Percentiles rank a stretch among this genome's conserved stretches.
Conservation (phyloP, 1,140 invertebrate genomes). For the Drosophila pseudoananassae region DNA sequence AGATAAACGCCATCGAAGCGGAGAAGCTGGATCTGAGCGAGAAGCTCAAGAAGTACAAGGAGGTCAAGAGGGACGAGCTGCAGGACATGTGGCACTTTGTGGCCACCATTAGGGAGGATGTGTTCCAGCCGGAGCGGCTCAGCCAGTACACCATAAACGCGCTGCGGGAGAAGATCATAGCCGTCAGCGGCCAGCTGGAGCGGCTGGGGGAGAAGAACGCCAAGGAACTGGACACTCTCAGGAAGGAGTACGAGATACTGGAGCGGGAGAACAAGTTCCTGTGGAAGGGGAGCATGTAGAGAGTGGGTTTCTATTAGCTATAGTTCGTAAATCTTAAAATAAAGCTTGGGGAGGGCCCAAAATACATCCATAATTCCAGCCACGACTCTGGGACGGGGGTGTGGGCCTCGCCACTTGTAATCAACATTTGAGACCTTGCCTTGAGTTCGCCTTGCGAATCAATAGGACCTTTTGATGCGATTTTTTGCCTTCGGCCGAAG, state of each 20-base stretch:
- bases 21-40: conserved; percentile 50
- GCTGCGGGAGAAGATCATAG: conserved; percentile 65
- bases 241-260: conserved; percentile 48
- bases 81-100: conserved; percentile 72
- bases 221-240: conserved; percentile 52
- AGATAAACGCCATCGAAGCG: conserved; percentile 68
- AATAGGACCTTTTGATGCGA: conserved; percentile 59
- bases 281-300: conserved; percentile 46
- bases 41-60: conserved; percentile 47
- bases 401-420: conserved; percentile 34
- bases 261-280: conserved; percentile 55
- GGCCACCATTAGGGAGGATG: conserved; percentile 63
- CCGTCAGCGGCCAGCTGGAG: conserved; percentile 58
- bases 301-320: not conserved
- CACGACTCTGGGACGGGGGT: conserved; percentile 3
- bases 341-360: not conserved
- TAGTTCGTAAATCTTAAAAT: not conserved
- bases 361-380: not conserved
- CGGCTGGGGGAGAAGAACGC: conserved; percentile 50
- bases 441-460: conserved; percentile 50
- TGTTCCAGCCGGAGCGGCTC: conserved; percentile 62
- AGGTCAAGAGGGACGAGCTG: conserved; percentile 45
- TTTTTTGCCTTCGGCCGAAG: conserved; percentile 53
- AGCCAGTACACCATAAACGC: conserved; percentile 55
- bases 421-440: conserved; percentile 66